Percentiles rank a stretch among this genome's conserved stretches.
Conservation (phyloP, 2,888 invertebrate genomes). For the Phengaris alcon region DNA sequence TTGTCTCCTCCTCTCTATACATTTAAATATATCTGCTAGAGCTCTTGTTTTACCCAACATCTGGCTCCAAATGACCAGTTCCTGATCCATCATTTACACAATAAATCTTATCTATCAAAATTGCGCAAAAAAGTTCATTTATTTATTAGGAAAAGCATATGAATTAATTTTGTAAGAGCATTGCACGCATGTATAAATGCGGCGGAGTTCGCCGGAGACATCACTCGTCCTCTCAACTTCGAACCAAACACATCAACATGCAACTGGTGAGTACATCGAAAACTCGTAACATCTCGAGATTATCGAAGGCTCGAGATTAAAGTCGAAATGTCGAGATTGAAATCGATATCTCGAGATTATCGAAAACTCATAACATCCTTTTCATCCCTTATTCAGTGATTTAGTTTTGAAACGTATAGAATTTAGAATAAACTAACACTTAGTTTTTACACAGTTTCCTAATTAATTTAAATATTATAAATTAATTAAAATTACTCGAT, state of each 20-base stretch:
- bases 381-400: too few species aligned
- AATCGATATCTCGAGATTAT: too few species aligned
- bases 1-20: background rate
- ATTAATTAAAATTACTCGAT: too few species aligned
- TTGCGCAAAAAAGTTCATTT: slow-evolving; percentile 54
- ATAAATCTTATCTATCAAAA: background rate
- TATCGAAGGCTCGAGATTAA: slow-evolving; percentile 8
- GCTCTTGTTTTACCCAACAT: background rate
- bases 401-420: background rate
- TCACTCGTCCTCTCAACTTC: slow-evolving; percentile 68
- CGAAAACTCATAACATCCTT: background rate
- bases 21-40: background rate
- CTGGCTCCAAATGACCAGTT: background rate
- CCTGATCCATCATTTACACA: background rate
- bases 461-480: too few species aligned
- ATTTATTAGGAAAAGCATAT: slow-evolving; percentile 65
- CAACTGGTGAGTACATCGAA: slow-evolving; percentile 63
- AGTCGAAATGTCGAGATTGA: background rate
- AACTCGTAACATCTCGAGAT: slow-evolving; percentile 29
- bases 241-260: slow-evolving; percentile 59
- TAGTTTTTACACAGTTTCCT: too few species aligned
- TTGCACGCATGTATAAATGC: slow-evolving; percentile 58
- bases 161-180: slow-evolving; percentile 65
- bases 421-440: too few species aligned
- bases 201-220: slow-evolving; percentile 45